A percentile compares a stretch with the other conserved stretches of the same genome.
These are phyloP conservation scores for Drosophila sucinea DNA, from an alignment of 1,140 invertebrate genomes.

Conservation along the genomic window DNA sequence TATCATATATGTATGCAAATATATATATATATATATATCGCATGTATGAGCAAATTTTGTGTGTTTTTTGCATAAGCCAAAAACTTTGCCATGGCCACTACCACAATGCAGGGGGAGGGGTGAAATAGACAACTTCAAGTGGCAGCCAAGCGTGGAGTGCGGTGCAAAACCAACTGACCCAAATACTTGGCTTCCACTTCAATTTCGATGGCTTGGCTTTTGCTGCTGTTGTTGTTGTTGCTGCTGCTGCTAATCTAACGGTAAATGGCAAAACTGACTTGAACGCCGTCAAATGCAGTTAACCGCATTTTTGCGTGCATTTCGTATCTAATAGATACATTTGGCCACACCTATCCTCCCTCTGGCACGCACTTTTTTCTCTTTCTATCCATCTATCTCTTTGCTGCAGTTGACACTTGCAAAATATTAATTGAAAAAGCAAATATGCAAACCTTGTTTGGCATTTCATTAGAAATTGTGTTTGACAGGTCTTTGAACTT, in stretches of 20 bases:
- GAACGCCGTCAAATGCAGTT: conserved; percentile 56
- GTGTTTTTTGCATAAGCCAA: conserved; percentile 42
- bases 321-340: conserved; percentile 61
- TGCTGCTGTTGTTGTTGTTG: conserved; percentile 7
- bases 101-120: neutral
- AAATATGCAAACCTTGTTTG: neutral
- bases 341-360: conserved; percentile 44
- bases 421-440: conserved; percentile 5
- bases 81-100: conserved; percentile 48
- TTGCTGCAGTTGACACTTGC: neutral
- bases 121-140: conserved; percentile 51
- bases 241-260: conserved; percentile 47
- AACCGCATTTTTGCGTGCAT: conserved; percentile 60
- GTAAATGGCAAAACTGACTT: conserved; percentile 55
- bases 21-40: conserved; percentile 31
- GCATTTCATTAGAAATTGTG: neutral
- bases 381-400: neutral
- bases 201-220: conserved; percentile 30
- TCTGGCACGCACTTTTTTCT: conserved; percentile 29
- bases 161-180: conserved; percentile 52
- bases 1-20: conserved; percentile 9
- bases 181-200: conserved; percentile 60
- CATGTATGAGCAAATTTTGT: conserved; percentile 11
- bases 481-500: conserved; percentile 54
- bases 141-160: conserved; percentile 46